A percentile compares a stretch with the other conserved stretches of the same genome.
Conservation (phyloP, 2,888 invertebrate genomes). For the Spicauda simplicius region DNA sequence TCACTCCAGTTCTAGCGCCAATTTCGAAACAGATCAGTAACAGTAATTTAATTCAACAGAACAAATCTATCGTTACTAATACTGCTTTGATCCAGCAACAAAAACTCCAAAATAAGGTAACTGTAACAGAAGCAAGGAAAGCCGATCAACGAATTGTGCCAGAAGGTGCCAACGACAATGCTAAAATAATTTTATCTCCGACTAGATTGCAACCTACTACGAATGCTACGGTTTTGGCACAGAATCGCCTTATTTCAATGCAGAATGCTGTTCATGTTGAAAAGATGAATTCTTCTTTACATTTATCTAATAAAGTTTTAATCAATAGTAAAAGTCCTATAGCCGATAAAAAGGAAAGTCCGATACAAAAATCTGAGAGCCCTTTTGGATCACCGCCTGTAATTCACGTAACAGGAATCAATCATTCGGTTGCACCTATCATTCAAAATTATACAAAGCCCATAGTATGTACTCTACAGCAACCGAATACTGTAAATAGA, state of each 20-base stretch:
- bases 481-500: conserved; percentile 59
- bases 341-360: conserved; percentile 69
- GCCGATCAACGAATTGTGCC: conserved; percentile 47
- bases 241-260: conserved; percentile 77
- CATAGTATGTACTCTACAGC: conserved; percentile 62
- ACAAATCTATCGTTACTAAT: conserved; percentile 59
- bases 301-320: conserved; percentile 70
- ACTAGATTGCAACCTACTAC: conserved; percentile 64
- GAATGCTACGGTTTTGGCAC: conserved; percentile 74
- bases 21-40: conserved; percentile 84
- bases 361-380: conserved; percentile 62
- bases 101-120: conserved; percentile 60
- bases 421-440: conserved; percentile 61
- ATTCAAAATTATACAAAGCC: conserved; percentile 69
- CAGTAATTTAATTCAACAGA: conserved; percentile 73
- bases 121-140: conserved; percentile 62
- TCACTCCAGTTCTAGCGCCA: conserved; percentile 83
- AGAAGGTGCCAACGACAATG: conserved; percentile 55
- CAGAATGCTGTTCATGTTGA: conserved; percentile 70
- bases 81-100: conserved; percentile 65
- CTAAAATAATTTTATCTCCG: conserved; percentile 76
- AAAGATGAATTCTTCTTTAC: conserved; percentile 65
- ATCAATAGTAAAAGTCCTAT: conserved; percentile 63
- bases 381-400: conserved; percentile 62
- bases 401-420: conserved; percentile 69